Percentiles rank a stretch among this genome's conserved stretches.
Evolutionary conservation across 2,797 vertebrate genomes (phyloP).

Genomic region (Fundulus diaphanus): DNA sequence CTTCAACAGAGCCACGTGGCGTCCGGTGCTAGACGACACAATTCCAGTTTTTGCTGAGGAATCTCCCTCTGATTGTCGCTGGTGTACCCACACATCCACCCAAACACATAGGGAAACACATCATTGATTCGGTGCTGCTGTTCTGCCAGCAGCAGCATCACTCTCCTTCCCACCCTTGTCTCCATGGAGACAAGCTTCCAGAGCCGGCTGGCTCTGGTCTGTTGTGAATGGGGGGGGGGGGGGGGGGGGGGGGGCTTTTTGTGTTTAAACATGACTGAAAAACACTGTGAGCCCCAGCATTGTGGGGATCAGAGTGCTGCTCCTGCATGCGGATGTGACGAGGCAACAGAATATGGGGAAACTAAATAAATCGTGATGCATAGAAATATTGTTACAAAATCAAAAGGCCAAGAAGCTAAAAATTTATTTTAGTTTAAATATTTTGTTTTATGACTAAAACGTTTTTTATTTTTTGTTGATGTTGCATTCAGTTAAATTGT

Average conservation of each 20-base stretch:
- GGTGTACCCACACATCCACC: conserved; percentile 49
- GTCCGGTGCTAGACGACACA: conserved; percentile 38
- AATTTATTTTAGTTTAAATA: too few species aligned
- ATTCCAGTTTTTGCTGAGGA: conserved; percentile 31
- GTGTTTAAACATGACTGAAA: conserved; percentile 63
- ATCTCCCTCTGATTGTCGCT: conserved; percentile 38
- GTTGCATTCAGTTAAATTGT: too few species aligned
- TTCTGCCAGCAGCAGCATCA: conserved; percentile 79
- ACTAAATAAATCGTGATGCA: background rate
- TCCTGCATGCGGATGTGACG: conserved; percentile 22
- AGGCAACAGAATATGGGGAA: background rate
- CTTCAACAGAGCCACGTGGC: conserved; percentile 16
- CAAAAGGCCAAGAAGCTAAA: too few species aligned
- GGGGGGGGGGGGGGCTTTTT: conserved; percentile 57
- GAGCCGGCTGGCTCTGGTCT: conserved; percentile 73
- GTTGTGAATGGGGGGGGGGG: conserved; percentile 73
- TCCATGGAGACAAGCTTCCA: conserved; percentile 82
- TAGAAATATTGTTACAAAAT: background rate
- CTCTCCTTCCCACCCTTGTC: conserved; percentile 79
- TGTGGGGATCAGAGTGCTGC: conserved; percentile 48
- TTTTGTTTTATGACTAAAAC: too few species aligned
- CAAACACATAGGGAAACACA: conserved; percentile 62
- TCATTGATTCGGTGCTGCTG: conserved; percentile 69
- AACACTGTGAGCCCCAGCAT: conserved; percentile 47
- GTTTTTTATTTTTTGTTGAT: too few species aligned